phyloP scores from a whole-genome alignment of 1,140 invertebrate genomes.

The Pogonomyrmex californicus region DNA sequence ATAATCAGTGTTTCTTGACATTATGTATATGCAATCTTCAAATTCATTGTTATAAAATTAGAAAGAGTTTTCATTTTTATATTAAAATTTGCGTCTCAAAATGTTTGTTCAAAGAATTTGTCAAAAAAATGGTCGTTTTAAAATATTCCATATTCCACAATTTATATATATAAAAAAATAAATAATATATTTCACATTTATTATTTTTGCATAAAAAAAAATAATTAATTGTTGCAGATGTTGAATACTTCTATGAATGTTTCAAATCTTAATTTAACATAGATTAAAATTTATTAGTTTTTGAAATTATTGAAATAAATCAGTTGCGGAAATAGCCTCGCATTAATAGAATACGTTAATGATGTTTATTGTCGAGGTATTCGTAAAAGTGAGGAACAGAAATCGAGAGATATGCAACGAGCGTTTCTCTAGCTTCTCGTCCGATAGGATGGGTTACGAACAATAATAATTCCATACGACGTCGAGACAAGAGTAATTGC shows the following conservation, averaged over 20 bases:
- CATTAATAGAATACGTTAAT: slow-evolving; percentile 26
- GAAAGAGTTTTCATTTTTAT: too few relatives aligned
- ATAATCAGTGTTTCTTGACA: not conserved
- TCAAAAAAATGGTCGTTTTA: too few relatives aligned
- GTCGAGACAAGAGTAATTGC: slow-evolving; percentile 77
- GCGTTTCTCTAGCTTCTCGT: slow-evolving; percentile 19
- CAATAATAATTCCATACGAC: slow-evolving; percentile 71
- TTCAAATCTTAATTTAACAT: not conserved
- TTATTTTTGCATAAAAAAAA: not conserved
- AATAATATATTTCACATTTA: too few relatives aligned
- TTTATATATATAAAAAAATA: not conserved
- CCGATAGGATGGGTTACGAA: slow-evolving; percentile 53
- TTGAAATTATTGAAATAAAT: slow-evolving; percentile 7
- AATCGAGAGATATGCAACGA: slow-evolving; percentile 4
- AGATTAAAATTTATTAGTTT: slow-evolving; percentile 3
- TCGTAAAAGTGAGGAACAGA: not conserved
- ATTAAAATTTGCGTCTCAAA: too few relatives aligned
- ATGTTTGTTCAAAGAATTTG: too few relatives aligned
- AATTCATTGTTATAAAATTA: too few relatives aligned
- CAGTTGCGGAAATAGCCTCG: not conserved
- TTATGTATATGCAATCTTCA: too few relatives aligned
- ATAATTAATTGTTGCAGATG: not conserved
- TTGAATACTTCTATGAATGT: not conserved
- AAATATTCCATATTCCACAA: too few relatives aligned
- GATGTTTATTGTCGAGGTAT: slow-evolving; percentile 50